Evolutionary conservation across 2,888 invertebrate species (phyloP), one percentile per base, ranked within the genome.

Genomic region (Dolichopus griseipennis): DNA sequence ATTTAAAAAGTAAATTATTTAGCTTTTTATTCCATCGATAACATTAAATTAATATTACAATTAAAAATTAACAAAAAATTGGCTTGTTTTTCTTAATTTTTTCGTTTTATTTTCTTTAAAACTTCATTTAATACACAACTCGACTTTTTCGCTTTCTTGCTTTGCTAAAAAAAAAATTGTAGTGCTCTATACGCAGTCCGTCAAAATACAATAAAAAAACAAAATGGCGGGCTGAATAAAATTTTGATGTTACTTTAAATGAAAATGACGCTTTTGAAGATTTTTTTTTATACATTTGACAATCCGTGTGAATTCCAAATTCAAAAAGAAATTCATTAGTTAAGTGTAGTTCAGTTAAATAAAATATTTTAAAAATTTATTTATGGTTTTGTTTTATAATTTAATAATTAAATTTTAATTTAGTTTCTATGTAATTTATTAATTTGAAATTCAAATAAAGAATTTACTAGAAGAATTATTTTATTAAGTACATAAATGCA

Each of bases 41-140:
- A 71, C 70, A 70, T 69, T 68, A 70, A 71, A 69, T 69, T 69
- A 70, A 70, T 69, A 65, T 69, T 69, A 69, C 69, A 70, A 70
- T 71, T 69, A 70, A 70, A 71, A 70, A 69, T 70, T 69, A 71
- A 64, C 15, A 3, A 62, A 12, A 62, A 62, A 62, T 69, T 70
- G 65, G 66, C 67, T 67, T 68, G 66, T 8, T 22, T 22, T 65
- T 70, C 67, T 68, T 22, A 21, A 37, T 27, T 15, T 22, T 20
- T 20, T 5, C 18, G 0, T 52, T 61, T 18, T 43, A 43, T 20
- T 66, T 68, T 65, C 4, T 7, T 20, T 3, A 7, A 52, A 52
- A 52, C 52, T 52, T 52, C 52, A 52, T 52, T 52, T 18, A 52
- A 52, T n/a, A 52, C 41, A 41, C 52, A 52, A 52, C n/a, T 52